phyloP scores from a whole-genome alignment of 2,797 vertebrate species.

The Micrastur ruficollis region DNA sequence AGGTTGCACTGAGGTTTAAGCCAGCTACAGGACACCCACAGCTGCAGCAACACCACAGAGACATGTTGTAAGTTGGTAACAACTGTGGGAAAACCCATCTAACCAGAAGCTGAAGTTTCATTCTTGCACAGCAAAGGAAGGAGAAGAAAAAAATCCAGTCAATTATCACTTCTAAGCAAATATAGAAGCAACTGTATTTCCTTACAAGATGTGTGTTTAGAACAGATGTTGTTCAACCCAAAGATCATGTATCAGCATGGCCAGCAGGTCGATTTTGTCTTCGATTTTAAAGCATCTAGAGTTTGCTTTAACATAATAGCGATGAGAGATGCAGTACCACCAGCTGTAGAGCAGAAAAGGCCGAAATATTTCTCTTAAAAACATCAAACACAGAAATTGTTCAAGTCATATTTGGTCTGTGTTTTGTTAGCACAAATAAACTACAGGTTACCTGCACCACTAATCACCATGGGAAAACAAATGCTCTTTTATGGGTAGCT shows the following conservation, averaged over 20 bases:
- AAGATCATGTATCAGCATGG: not conserved
- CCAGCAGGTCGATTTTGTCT: not conserved
- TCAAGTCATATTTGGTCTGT: not conserved
- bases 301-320: not conserved
- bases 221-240: not conserved
- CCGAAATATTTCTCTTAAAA: not conserved
- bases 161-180: not conserved
- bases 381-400: not conserved
- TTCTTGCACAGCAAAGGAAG: not conserved
- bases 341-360: not conserved
- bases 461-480: not conserved
- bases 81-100: slow-evolving; percentile 9
- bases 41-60: not conserved
- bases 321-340: not conserved
- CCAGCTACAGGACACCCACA: not conserved
- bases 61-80: not conserved
- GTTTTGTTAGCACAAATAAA: not conserved
- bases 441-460: not conserved
- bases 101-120: not conserved
- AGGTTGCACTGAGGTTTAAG: not conserved
- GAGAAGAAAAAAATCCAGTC: not conserved
- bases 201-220: not conserved
- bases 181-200: not conserved
- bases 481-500: not conserved
- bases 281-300: not conserved